Conservation (phyloP, 2,113 vertebrate species). For the Glareola pratincola region DNA sequence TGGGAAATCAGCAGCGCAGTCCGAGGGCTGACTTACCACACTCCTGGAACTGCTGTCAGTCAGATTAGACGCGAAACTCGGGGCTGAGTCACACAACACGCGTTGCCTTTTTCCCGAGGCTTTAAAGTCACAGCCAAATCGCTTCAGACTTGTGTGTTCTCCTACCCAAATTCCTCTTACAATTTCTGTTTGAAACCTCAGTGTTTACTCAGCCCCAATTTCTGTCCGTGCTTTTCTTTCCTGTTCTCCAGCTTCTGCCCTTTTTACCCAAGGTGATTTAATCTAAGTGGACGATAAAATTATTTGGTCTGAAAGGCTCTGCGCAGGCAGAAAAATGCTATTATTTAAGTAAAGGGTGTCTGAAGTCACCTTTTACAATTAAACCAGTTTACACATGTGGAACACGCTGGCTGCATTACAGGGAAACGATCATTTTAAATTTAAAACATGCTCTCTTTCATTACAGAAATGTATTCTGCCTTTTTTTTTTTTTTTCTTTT, state of each 20-base stretch:
- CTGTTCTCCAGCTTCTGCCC: neutral
- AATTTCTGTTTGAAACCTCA: neutral
- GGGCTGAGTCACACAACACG: neutral
- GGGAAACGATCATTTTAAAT: neutral
- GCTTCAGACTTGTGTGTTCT: neutral
- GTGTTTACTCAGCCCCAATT: neutral
- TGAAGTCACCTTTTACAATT: neutral
- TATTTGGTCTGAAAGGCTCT: neutral
- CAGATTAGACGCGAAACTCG: neutral
- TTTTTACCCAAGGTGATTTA: neutral
- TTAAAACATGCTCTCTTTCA: constrained; percentile 1
- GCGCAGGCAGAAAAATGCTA: neutral
- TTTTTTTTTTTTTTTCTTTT: neutral
- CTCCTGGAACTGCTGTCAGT: neutral
- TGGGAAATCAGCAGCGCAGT: neutral
- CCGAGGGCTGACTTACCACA: accelerated
- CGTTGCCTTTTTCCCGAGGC: neutral
- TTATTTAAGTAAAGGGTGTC: neutral
- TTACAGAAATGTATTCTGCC: constrained; percentile 14
- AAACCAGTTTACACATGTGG: neutral
- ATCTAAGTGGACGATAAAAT: neutral
- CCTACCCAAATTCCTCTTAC: neutral
- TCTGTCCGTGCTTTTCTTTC: neutral
- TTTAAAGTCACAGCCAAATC: neutral
- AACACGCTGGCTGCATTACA: neutral